These are phyloP conservation scores for Myopa testacea DNA, from an alignment of 2,888 invertebrate genomes.

Conservation along the genomic window DNA sequence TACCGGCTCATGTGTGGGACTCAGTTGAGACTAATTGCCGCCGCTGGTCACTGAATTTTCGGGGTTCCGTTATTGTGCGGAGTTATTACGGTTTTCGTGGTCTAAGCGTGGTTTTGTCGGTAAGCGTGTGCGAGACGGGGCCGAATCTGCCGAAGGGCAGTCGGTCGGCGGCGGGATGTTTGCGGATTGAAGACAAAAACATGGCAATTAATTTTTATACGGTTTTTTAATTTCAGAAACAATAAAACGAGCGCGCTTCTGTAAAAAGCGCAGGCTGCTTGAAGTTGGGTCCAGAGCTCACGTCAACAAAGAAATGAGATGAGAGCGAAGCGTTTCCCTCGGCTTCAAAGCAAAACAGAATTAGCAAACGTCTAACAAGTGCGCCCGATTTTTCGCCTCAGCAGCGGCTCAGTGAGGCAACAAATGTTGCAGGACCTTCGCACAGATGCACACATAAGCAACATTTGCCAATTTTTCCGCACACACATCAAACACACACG, in stretches of 20 bases:
- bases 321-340: too few relatives aligned
- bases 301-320: too few relatives aligned
- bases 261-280: too few relatives aligned
- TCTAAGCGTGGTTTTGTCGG: not conserved
- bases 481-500: slow-evolving; percentile 12
- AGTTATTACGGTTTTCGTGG: not conserved
- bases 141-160: too few relatives aligned
- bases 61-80: not conserved
- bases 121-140: too few relatives aligned
- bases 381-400: slow-evolving; percentile 31
- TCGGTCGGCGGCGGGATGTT: too few relatives aligned
- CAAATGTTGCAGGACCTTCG: slow-evolving; percentile 57
- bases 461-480: slow-evolving; percentile 24
- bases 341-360: not conserved
- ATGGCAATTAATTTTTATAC: not conserved
- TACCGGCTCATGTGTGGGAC: not conserved
- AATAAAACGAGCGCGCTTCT: not conserved
- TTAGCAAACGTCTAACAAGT: slow-evolving; percentile 1
- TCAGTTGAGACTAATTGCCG: slow-evolving; percentile 28
- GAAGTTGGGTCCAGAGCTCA: too few relatives aligned
- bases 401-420: slow-evolving; percentile 54
- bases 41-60: slow-evolving; percentile 34
- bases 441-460: slow-evolving; percentile 5
- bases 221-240: not conserved
- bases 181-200: too few relatives aligned